Base-by-base conservation (phyloP, 1,140 invertebrate species). In the Penaeus chinensis region DNA sequence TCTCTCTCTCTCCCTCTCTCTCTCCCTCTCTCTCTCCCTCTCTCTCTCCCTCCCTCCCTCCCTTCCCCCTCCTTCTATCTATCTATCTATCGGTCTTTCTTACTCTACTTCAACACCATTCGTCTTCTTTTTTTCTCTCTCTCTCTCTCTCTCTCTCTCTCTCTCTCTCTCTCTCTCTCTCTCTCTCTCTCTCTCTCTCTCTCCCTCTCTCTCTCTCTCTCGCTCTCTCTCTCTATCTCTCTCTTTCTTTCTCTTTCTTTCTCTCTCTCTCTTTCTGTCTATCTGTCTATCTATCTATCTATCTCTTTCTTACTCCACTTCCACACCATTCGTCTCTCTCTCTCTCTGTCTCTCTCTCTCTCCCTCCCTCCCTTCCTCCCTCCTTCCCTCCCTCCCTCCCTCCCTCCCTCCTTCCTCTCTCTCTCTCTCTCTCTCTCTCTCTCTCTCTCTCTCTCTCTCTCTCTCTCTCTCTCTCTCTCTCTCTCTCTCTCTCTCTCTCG, bases 191-290 rank as follows among this genome's bases (percentile, higher is more conserved):
- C 60, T n/a, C 76, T 77, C 37, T 32, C 37, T 78, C 76, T 11
- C 60, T 54, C 76, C 27, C 76, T 54, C 60, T 32, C 32, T 78
- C 76, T 32, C 60, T 54, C 76, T 47, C 76, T 54, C 60, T 32
- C 37, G 54, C 76, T n/a, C 60, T 54, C 76, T 47, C 76, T n/a
- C 60, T 32, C 76, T 78, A 42, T 32, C 60, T 54, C 76, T 47
- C 76, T 78, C 76, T 47, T 37, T 78, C 76, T 78, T 37, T 78
- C 37, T 47, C 76, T 78, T 37, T 78, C 74, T 77, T 32, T 77
- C 74, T 77, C 74, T 37, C 37, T 42, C 76, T 13, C 47, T 5
- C 47, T 5, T 47, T 47, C 47, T 47, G 1, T 13, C 47, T 47
- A 10, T 13, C 47, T 13, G 4, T 13, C 47, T 47, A 13, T 47